Base-by-base conservation (phyloP, 2,888 invertebrate genomes). In the Lithodes maja region DNA sequence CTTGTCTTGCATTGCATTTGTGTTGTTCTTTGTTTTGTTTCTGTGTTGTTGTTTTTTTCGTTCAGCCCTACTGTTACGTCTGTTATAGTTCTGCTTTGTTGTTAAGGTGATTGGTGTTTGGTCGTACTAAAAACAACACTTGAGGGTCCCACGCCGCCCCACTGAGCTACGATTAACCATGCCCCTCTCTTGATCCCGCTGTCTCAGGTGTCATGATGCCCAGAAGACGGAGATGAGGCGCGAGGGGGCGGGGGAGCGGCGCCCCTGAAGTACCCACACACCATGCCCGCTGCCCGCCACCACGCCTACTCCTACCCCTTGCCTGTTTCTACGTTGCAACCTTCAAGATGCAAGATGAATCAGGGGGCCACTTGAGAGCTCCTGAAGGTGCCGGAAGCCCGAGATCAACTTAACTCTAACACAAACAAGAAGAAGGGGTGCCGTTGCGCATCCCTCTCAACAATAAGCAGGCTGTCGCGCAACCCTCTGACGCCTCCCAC, bases 311-410 rank as follows among this genome's bases (percentile, higher is more conserved):
- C 61, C 50, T n/a, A 17, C 3, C 50, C 9, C 33, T 33, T 52
- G 12, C 78, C 85, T n/a, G 78, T 12, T 68, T 77, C 77, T 55
- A 53, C 69, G 79, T 79, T 79, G 79, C 53, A 17, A 12, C 68
- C 85, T 33, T 71, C 86, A 81, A 86, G 82, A 86, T 86, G 86
- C 86, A 86, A 33, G 86, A 82, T 86, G 86, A 81, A 68, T 86
- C 86, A n/a, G 86, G 86, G 69, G 86, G 86, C 17, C 75, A 33
- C 54, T 82, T 86, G 52, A 81, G 77, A 82, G 15, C 54, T 61
- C 86, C 82, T 61, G 61, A 61, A 61, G 33, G 33, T 33, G 33
- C 33, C 33, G 33, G 33, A 33, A 33, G 33, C 33, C 33, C 33
- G 33, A 33, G 33, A 33, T 33, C 33, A 33, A 33, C 33, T 33